These are phyloP conservation scores for Baryphthengus martii DNA, from an alignment of 2,113 vertebrate genomes.

Conservation along the genomic window DNA sequence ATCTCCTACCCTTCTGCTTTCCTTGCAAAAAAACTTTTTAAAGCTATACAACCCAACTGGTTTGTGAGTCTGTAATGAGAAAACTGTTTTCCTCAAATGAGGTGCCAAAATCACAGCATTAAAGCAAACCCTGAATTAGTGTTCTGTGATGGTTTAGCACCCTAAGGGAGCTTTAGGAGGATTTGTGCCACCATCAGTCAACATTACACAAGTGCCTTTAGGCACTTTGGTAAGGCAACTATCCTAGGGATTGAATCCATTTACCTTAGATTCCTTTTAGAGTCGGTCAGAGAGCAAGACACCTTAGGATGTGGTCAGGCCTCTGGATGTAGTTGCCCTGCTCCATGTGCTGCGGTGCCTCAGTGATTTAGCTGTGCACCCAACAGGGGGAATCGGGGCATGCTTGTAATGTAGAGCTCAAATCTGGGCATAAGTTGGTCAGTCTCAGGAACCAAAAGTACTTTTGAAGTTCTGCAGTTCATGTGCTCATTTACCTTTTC, in stretches of 20 bases:
- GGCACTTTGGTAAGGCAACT: neutral
- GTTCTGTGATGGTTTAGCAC: neutral
- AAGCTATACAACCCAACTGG: neutral
- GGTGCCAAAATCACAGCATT: neutral
- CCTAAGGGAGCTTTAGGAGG: neutral
- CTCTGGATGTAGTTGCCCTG: neutral
- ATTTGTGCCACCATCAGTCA: conserved; percentile 4
- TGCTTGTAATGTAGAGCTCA: neutral
- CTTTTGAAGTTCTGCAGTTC: neutral
- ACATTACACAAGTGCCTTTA: neutral
- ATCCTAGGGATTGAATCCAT: neutral
- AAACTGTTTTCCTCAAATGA: neutral
- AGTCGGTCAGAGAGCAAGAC: neutral
- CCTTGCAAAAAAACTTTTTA: neutral
- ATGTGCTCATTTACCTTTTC: neutral
- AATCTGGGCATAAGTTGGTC: neutral
- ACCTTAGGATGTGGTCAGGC: neutral
- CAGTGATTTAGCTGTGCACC: neutral
- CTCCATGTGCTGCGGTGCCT: fast-evolving
- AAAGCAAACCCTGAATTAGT: neutral
- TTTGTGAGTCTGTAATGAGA: neutral
- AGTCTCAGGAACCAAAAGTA: neutral
- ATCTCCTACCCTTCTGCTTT: conserved; percentile 6
- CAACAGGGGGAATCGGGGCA: neutral
- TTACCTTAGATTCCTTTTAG: neutral